Conservation (phyloP, 2,797 vertebrate species). For the Dendrocincla tyrannina region DNA sequence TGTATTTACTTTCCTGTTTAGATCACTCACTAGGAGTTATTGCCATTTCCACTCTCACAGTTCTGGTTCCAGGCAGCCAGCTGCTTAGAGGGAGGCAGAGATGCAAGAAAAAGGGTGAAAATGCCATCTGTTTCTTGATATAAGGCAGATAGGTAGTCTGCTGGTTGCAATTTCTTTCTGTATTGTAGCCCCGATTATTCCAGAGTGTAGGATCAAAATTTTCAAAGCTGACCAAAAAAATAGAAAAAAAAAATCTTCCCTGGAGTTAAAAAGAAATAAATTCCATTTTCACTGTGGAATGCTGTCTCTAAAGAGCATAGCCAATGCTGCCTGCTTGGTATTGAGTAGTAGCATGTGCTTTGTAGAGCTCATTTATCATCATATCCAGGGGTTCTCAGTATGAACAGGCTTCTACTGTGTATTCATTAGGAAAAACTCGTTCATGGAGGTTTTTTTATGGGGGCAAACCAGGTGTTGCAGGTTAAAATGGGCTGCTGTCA, state of each 20-base stretch:
- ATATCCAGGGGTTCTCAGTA: not conserved
- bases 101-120: slow-evolving; percentile 15
- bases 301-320: not conserved
- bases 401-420: slow-evolving; percentile 1
- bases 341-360: slow-evolving; percentile 11
- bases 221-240: not conserved
- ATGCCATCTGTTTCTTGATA: slow-evolving; percentile 48
- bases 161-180: not conserved
- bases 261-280: slow-evolving; percentile 10
- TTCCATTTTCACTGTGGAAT: slow-evolving; percentile 35
- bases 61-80: slow-evolving; percentile 49
- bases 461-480: not conserved
- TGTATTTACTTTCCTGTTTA: slow-evolving; percentile 60
- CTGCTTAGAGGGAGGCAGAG: slow-evolving; percentile 40
- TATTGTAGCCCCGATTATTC: not conserved
- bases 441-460: not conserved
- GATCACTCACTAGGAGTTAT: slow-evolving; percentile 40
- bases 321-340: not conserved
- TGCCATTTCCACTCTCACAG: slow-evolving; percentile 1
- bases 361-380: slow-evolving; percentile 38
- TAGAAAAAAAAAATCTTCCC: not conserved
- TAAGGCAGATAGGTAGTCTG: slow-evolving; percentile 37
- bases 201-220: slow-evolving; percentile 9
- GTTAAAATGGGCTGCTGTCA: not conserved
- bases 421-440: slow-evolving; percentile 31